Percentiles rank a stretch among this genome's conserved stretches.
Conservation (phyloP, 2,113 vertebrate species). For the Hemichromis elongatus region DNA sequence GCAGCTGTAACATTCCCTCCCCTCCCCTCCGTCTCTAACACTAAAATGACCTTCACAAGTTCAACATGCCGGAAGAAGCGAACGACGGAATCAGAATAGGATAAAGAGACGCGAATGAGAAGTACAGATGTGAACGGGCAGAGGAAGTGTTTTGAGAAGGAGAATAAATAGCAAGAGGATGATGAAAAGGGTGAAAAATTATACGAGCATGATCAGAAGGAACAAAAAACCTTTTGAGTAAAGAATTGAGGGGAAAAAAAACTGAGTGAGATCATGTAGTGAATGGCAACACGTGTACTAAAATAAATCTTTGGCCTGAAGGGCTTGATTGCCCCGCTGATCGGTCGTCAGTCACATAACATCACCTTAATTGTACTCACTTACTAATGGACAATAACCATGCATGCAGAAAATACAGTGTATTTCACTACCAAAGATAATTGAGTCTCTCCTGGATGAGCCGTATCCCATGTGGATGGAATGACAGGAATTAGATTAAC, state of each 20-base stretch:
- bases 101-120: neutral
- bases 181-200: neutral
- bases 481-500: slow-evolving; percentile 43
- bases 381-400: neutral
- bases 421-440: slow-evolving; percentile 14
- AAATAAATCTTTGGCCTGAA: slow-evolving; percentile 6
- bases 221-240: neutral
- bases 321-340: neutral
- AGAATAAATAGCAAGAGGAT: neutral
- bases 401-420: neutral
- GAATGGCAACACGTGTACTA: neutral
- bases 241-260: neutral
- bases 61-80: slow-evolving; percentile 30
- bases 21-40: slow-evolving; percentile 9
- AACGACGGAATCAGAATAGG: neutral
- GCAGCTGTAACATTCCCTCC: slow-evolving; percentile 32
- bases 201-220: neutral
- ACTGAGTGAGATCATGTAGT: neutral
- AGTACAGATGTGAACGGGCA: neutral
- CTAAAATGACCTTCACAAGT: slow-evolving; percentile 62
- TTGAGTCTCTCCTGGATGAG: slow-evolving; percentile 11
- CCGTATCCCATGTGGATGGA: slow-evolving; percentile 1
- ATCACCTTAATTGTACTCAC: neutral
- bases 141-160: neutral
- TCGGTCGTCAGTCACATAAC: neutral